These are phyloP conservation scores for Melanocharis versteri DNA, from an alignment of 2,113 vertebrate species.

Conservation along the genomic window DNA sequence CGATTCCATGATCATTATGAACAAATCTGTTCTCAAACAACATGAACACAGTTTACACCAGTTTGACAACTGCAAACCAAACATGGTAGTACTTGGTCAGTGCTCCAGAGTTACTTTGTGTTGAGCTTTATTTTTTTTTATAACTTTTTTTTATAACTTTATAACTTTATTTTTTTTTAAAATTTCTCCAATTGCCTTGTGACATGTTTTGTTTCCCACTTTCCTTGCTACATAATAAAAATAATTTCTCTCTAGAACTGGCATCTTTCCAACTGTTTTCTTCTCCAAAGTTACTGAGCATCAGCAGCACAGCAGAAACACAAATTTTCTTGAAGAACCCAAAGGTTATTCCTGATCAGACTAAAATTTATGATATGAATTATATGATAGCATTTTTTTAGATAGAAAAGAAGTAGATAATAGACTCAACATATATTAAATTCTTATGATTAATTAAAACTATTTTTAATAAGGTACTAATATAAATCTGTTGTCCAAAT, in stretches of 20 bases:
- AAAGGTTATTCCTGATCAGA: neutral
- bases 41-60: neutral
- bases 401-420: neutral
- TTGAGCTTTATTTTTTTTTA: neutral
- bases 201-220: neutral
- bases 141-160: neutral
- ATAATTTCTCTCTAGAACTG: neutral
- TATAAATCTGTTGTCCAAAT: constrained; percentile 13
- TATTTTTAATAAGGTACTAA: neutral
- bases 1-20: neutral
- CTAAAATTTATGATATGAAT: neutral
- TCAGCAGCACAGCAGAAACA: neutral
- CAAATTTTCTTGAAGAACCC: neutral
- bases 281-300: neutral
- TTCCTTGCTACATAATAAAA: neutral
- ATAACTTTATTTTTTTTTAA: neutral
- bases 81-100: neutral
- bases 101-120: neutral
- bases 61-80: neutral
- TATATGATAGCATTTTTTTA: neutral
- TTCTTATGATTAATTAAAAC: neutral
- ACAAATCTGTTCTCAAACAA: neutral
- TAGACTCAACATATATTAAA: neutral
- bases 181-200: neutral
- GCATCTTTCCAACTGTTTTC: neutral